phyloP scores from a whole-genome alignment of 1,140 invertebrate species.

The Pseudomyrmex flavicornis region DNA sequence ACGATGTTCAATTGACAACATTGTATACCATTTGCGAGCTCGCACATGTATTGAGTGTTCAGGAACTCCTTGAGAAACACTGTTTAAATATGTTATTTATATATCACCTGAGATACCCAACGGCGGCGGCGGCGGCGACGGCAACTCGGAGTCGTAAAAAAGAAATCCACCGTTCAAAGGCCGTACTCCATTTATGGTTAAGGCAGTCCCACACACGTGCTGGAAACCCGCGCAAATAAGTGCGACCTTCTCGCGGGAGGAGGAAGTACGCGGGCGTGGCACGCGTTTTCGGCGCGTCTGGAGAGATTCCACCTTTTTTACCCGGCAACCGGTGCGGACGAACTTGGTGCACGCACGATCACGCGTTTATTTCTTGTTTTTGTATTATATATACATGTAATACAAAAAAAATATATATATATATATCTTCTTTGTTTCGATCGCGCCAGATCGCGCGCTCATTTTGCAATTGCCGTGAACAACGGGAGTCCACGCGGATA shows the following conservation, averaged over 20 bases:
- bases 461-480: slow-evolving; percentile 54
- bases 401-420: not conserved
- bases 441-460: not conserved
- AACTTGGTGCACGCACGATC: not conserved
- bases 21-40: too few relatives aligned
- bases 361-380: not conserved
- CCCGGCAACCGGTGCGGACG: not conserved
- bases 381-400: too few relatives aligned
- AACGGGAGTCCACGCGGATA: slow-evolving; percentile 57
- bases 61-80: not conserved
- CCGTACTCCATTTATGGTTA: slow-evolving; percentile 29
- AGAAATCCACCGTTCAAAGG: slow-evolving; percentile 9
- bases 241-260: slow-evolving; percentile 21
- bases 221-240: slow-evolving; percentile 42
- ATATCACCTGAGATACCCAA: not conserved
- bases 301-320: slow-evolving; percentile 63
- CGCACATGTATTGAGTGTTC: too few relatives aligned
- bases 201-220: slow-evolving; percentile 1
- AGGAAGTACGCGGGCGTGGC: slow-evolving; percentile 34
- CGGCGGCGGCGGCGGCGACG: not conserved
- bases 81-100: not conserved
- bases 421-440: not conserved
- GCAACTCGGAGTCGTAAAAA: not conserved
- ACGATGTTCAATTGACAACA: too few relatives aligned
- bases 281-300: slow-evolving; percentile 49